Evolutionary conservation across 2,888 invertebrate species (phyloP), one percentile per base, ranked within the genome.

Genomic region (Tiliacea citrago): DNA sequence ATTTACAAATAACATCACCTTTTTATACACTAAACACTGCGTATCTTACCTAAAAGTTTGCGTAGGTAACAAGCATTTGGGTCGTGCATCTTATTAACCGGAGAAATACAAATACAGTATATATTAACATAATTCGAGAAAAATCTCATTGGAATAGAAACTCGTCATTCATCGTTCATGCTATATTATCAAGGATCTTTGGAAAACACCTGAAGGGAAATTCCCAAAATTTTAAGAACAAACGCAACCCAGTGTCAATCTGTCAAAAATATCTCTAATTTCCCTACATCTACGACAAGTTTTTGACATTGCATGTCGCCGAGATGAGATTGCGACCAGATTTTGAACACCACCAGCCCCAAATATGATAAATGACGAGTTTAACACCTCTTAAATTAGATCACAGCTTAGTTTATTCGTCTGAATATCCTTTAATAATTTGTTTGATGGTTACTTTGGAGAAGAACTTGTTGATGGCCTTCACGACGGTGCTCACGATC

Each of bases 401-500:
- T 39, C 39, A 39, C 39, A 39, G 39, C 18, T 76, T 75, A 73
- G 57, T 55, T 74, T 76, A 73, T 68, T 72, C 82, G 7, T 77
- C 77, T 6, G 85, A 82, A 83, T 94, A 96, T 63, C 92, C 93
- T 35, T 85, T 86, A 3, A 95, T 73, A 8, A 96, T 90, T 76
- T 92, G 85, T 0, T 80, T 35, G 13, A 94, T 88, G 2, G 93
- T 84, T 13, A 94, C 88, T 81, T 90, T 92, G 0, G 90, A 82
- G 88, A 96, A 95, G 92, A 96, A 96, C 79, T 95, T 95, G 90
- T 96, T 96, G 88, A 96, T 95, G 6, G 88, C 89, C 81, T 94
- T 96, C 53, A 96, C 89, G 24, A 93, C 87, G 0, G 95, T 94
- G 49, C 88, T 90, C 5, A 95, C 95, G 68, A 96, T 96, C 79